phyloP scores from a whole-genome alignment of 2,113 vertebrate species.

The Puma concolor region DNA sequence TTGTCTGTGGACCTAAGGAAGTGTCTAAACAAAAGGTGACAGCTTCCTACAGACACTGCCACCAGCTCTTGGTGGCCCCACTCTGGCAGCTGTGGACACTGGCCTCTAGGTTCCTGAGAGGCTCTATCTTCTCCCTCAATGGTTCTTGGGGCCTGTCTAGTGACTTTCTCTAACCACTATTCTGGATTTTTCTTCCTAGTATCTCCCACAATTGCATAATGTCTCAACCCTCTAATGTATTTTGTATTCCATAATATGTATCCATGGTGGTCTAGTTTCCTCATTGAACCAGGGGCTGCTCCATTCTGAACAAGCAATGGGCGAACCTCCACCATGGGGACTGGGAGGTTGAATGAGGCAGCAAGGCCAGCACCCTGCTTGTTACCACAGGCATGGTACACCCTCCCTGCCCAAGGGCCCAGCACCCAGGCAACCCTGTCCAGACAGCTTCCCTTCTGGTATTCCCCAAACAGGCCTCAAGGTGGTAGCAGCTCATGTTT shows the following conservation, averaged over 20 bases:
- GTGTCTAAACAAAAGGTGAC: neutral
- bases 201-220: neutral
- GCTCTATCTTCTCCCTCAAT: neutral
- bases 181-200: neutral
- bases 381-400: neutral
- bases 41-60: too few relatives aligned
- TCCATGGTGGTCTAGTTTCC: neutral
- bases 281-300: neutral
- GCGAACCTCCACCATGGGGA: rapidly evolving
- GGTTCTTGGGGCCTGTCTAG: neutral
- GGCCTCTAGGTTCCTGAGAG: neutral
- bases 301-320: rapidly evolving
- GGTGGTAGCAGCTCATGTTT: neutral
- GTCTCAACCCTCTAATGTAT: neutral
- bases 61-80: neutral
- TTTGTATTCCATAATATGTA: neutral
- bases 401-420: neutral
- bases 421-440: neutral
- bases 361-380: neutral
- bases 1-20: neutral
- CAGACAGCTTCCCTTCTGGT: rapidly evolving
- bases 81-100: neutral
- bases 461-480: too few relatives aligned
- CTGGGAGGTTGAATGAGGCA: too few relatives aligned
- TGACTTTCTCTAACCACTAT: neutral